phyloP scores from a whole-genome alignment of 2,888 invertebrate genomes.

The Agelastica alni region DNA sequence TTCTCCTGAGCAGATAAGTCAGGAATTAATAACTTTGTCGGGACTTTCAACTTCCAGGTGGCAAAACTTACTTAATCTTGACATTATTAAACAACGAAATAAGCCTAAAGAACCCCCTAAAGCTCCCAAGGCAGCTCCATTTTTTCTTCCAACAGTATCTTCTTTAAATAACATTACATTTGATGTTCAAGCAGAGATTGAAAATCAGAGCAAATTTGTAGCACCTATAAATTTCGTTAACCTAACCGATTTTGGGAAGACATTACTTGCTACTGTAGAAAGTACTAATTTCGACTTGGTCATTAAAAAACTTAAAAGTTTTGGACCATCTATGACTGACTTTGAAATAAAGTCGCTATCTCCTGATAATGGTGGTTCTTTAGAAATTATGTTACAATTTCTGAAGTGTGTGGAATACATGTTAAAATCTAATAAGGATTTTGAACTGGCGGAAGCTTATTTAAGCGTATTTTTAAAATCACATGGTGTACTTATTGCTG shows the following conservation, averaged over 20 bases:
- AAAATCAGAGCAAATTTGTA: slow-evolving; percentile 60
- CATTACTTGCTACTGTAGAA: slow-evolving; percentile 60
- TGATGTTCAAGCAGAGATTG: slow-evolving; percentile 60
- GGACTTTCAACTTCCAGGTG: slow-evolving; percentile 85
- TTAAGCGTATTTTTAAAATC: slow-evolving; percentile 84
- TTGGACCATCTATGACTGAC: slow-evolving; percentile 86
- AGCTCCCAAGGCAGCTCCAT: slow-evolving; percentile 87
- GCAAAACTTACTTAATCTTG: slow-evolving; percentile 71
- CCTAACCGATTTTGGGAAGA: slow-evolving; percentile 71
- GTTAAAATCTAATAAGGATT: slow-evolving; percentile 77
- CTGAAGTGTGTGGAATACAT: slow-evolving; percentile 72
- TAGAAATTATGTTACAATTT: slow-evolving; percentile 75
- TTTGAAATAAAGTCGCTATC: slow-evolving; percentile 82
- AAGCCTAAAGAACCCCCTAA: slow-evolving; percentile 86
- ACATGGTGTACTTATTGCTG: slow-evolving; percentile 67
- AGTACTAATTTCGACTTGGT: slow-evolving; percentile 62
- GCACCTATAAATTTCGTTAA: slow-evolving; percentile 66
- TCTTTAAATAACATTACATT: slow-evolving; percentile 83
- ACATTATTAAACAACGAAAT: slow-evolving; percentile 80
- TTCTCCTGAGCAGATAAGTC: slow-evolving; percentile 76
- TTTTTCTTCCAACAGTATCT: slow-evolving; percentile 91
- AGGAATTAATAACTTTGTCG: slow-evolving; percentile 83
- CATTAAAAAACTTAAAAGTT: slow-evolving; percentile 66
- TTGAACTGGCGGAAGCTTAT: slow-evolving; percentile 90
- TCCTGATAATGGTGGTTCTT: slow-evolving; percentile 76